Conservation (phyloP, 2,797 vertebrate genomes). For the Ispidina lecontei region DNA sequence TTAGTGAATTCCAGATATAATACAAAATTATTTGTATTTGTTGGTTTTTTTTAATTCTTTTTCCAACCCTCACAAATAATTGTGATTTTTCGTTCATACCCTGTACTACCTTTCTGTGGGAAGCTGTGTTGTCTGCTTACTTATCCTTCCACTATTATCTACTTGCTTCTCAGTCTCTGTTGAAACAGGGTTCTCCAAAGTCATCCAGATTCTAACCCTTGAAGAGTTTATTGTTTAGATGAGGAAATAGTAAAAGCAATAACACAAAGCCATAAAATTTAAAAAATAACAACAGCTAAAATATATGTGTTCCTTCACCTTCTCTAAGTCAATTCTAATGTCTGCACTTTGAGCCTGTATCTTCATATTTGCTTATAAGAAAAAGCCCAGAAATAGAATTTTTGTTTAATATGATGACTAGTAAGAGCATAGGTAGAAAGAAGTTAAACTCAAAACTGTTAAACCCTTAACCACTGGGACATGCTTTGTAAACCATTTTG, state of each 20-base stretch:
- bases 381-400: background rate
- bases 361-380: background rate
- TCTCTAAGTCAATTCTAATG: background rate
- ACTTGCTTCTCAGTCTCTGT: background rate
- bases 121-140: background rate
- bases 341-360: background rate
- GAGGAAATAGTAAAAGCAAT: background rate
- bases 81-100: background rate
- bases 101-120: background rate
- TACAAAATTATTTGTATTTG: no score
- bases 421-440: background rate
- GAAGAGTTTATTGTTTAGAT: background rate
- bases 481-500: background rate
- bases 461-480: background rate
- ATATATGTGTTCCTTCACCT: background rate
- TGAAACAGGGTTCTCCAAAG: background rate
- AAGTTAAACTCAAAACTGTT: background rate
- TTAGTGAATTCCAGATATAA: background rate
- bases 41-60: background rate
- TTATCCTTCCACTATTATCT: background rate
- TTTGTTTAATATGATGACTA: background rate
- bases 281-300: background rate
- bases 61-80: background rate
- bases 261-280: background rate
- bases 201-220: background rate